Conservation (phyloP, 2,797 vertebrate species). For the Dermochelys coriacea region DNA sequence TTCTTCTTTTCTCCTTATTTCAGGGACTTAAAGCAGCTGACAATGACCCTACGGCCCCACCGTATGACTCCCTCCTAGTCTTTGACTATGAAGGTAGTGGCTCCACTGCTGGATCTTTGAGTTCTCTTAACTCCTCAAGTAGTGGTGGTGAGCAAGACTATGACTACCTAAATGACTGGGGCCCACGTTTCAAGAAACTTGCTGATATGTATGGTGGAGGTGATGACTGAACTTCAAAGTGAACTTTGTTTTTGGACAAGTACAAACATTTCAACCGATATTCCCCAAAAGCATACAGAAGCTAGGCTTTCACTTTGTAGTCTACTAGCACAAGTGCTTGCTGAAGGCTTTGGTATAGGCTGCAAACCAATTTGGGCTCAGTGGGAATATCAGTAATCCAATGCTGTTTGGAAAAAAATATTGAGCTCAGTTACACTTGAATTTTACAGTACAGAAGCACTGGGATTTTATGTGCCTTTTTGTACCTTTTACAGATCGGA, state of each 20-base stretch:
- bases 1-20: constrained; percentile 40
- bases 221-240: constrained; percentile 89
- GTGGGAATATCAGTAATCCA: constrained; percentile 91
- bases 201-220: constrained; percentile 99
- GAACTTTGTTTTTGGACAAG: constrained; percentile 88
- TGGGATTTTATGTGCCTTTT: constrained; percentile 99
- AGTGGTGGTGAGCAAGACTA: constrained; percentile 98
- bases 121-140: constrained; percentile 98
- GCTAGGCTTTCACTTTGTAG: constrained; percentile 99
- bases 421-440: constrained; percentile 99
- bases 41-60: constrained; percentile 96
- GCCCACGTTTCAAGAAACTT: constrained; percentile 97
- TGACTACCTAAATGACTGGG: constrained; percentile 99
- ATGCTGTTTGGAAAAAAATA: constrained; percentile 90
- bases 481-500: constrained; percentile 99
- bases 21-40: constrained; percentile 99
- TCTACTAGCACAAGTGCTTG: constrained; percentile 97
- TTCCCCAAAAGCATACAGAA: constrained; percentile 90
- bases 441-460: constrained; percentile 99
- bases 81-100: constrained; percentile 99
- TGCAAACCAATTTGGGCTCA: constrained; percentile 89
- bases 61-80: constrained; percentile 97
- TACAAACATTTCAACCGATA: constrained; percentile 92
- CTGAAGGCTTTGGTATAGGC: constrained; percentile 94
- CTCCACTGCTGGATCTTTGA: constrained; percentile 96